Percentiles rank a stretch among this genome's conserved stretches.
These are phyloP conservation scores for Ovis canadensis DNA, from an alignment of 2,113 vertebrate genomes.

Conservation along the genomic window DNA sequence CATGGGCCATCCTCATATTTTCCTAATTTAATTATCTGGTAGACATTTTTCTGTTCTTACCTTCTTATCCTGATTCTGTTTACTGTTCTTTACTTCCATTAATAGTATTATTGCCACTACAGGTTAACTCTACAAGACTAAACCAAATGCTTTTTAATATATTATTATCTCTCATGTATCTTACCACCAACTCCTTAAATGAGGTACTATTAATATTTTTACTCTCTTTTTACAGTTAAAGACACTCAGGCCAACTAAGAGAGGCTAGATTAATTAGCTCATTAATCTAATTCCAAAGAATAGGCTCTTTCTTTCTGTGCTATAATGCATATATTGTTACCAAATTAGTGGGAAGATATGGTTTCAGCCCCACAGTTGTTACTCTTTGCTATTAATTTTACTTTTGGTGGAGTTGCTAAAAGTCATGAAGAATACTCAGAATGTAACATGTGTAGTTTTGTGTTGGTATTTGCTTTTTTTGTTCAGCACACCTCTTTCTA, in stretches of 20 bases:
- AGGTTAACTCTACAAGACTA: not conserved
- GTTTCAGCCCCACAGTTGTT: not conserved
- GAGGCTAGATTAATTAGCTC: not conserved
- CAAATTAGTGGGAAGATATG: not conserved
- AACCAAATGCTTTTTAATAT: not conserved
- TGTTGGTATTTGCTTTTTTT: not conserved
- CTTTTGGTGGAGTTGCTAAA: not conserved
- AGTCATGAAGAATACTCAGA: not conserved
- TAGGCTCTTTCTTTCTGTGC: not conserved
- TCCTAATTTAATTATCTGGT: not conserved
- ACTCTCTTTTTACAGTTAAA: not conserved
- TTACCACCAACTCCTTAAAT: not conserved
- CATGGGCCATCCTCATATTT: not conserved
- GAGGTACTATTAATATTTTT: not conserved
- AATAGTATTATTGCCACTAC: not conserved
- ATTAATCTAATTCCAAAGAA: not conserved
- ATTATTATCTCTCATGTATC: not conserved
- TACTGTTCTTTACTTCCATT: not conserved
- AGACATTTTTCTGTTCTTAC: not conserved
- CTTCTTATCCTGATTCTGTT: not conserved
- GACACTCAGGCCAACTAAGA: not conserved
- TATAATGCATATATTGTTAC: not conserved
- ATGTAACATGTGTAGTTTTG: not conserved
- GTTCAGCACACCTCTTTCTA: not conserved
- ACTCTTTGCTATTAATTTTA: not conserved